Base-by-base conservation (phyloP, 2,888 invertebrate genomes). In the Drosophila borborema region DNA sequence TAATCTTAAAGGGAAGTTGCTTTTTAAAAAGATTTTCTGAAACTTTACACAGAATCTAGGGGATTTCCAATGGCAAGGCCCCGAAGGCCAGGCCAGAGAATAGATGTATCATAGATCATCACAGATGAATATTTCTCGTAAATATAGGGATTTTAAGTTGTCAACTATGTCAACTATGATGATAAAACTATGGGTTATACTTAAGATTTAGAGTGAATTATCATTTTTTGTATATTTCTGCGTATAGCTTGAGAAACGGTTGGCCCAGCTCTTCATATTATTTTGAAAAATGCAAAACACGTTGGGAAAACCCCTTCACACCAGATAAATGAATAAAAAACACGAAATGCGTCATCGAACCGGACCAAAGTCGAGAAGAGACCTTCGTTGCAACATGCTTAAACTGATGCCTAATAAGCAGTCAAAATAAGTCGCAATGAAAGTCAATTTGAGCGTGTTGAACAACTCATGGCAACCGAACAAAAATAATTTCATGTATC, bases 371-470 rank as follows among this genome's bases (percentile, higher is more conserved):
- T 46, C 40, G 65, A 36, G 54, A 43, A 18, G 53, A 78, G 82
- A 71, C 88, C 84, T 84, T 87, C 88, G 55, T 74, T 79, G 85
- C 88, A 78, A 72, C 71, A 87, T 85, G 54, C 43, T 61, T 60
- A 54, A 40, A 28, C n/a, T 45, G 61, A 66, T 54, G 55, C 66
- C 64, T 70, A 75, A 82, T 75, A 46, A 53, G 49, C 53, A 61
- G 63, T 73, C 74, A 56, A 67, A 88, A 77, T 77, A 80, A 86
- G 61, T 70, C 74, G 70, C 62, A 69, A 76, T 63, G 86, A 89
- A 85, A 87, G 88, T 78, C 72, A 67, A 81, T 49, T 38, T 56
- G 49, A 45, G 16, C 36, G n/a, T 16, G 43, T 59, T 53, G 36
- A 68, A 53, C 53, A 40, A 7, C 20, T 46, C 41, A 70, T 45